Evolutionary conservation across 2,888 invertebrate species (phyloP).

Genomic region (Dolomedes plantarius): DNA sequence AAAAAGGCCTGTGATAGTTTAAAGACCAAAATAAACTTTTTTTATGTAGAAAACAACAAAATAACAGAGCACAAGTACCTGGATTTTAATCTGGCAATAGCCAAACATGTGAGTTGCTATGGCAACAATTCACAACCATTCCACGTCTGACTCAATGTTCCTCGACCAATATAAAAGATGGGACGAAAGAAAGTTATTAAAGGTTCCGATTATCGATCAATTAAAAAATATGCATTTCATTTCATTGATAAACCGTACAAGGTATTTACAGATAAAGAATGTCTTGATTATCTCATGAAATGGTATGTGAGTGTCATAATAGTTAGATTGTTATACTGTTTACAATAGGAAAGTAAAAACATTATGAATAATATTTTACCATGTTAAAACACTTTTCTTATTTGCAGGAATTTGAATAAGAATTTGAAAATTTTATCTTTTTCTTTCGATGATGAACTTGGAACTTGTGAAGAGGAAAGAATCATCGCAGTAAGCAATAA

Average conservation of each 20-base stretch:
- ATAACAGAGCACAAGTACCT: no score
- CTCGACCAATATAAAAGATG: slow-evolving; percentile 10
- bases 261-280: slow-evolving; percentile 22
- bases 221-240: slow-evolving; percentile 18
- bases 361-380: no score
- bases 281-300: slow-evolving; percentile 32
- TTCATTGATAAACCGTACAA: slow-evolving; percentile 15
- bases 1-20: no score
- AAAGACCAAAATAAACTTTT: no score
- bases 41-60: no score
- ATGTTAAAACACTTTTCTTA: neutral
- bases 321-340: neutral
- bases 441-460: neutral
- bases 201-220: neutral
- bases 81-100: neutral
- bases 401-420: slow-evolving; percentile 40
- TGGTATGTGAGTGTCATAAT: slow-evolving; percentile 14
- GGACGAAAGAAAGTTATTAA: slow-evolving; percentile 10
- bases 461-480: neutral
- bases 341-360: neutral
- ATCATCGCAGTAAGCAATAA: slow-evolving; percentile 35
- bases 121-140: neutral
- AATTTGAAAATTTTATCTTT: slow-evolving; percentile 23
- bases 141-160: neutral
- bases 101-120: neutral